Conservation (phyloP, 2,888 invertebrate species). For the Caprella mutica region DNA sequence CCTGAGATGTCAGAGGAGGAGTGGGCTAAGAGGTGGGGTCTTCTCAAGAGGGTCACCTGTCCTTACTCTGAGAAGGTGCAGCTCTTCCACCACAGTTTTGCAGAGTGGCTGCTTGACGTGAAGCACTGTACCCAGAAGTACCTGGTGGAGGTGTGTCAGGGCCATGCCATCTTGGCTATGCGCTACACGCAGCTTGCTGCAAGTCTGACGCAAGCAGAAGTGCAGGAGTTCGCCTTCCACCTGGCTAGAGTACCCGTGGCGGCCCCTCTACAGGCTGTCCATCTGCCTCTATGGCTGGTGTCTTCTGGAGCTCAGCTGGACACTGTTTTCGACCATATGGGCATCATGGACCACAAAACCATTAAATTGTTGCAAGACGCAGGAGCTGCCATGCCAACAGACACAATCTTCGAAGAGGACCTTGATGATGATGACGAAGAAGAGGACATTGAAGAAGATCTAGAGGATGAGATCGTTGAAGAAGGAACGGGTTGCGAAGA, state of each 20-base stretch:
- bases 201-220: conserved; percentile 40
- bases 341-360: conserved; percentile 47
- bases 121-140: conserved; percentile 94
- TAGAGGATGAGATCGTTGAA: conserved; percentile 11
- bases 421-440: conserved; percentile 22
- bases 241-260: conserved; percentile 40
- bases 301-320: conserved; percentile 50
- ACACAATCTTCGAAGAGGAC: conserved; percentile 18
- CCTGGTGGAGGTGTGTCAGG: conserved; percentile 72
- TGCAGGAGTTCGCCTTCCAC: conserved; percentile 46
- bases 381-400: conserved; percentile 47
- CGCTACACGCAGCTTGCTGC: conserved; percentile 50
- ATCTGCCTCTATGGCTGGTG: conserved; percentile 64
- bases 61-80: conserved; percentile 34
- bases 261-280: conserved; percentile 43
- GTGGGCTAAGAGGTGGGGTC: conserved; percentile 62
- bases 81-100: conserved; percentile 84
- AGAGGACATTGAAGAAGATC: conserved; percentile 18
- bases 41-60: conserved; percentile 57
- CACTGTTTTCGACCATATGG: conserved; percentile 32
- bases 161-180: conserved; percentile 78
- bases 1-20: conserved; percentile 65
- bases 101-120: conserved; percentile 90
- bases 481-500: not conserved
- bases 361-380: conserved; percentile 62